phyloP scores from a whole-genome alignment of 2,113 vertebrate species.

The Propithecus coquereli region DNA sequence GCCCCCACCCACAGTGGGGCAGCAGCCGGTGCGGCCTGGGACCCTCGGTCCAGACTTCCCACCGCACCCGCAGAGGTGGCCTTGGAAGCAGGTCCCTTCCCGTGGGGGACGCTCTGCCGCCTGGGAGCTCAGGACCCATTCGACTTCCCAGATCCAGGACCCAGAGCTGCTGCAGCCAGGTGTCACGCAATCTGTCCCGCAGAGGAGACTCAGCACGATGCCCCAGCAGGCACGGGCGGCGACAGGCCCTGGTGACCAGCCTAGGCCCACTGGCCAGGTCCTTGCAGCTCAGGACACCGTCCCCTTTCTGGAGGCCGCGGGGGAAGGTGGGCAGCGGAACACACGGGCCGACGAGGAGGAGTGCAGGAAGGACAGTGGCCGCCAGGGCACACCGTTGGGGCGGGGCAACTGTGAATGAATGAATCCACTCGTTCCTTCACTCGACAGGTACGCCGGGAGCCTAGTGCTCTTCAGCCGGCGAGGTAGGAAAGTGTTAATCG shows the following conservation, averaged over 20 bases:
- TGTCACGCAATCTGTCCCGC: background rate
- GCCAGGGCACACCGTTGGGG: too few species aligned
- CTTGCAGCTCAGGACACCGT: rapidly evolving
- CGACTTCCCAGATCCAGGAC: background rate
- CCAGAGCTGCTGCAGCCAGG: too few species aligned
- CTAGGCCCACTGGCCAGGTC: rapidly evolving
- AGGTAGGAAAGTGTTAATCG: background rate
- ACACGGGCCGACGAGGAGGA: rapidly evolving
- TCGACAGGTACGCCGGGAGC: background rate
- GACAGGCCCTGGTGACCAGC: too few species aligned
- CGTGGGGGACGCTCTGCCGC: background rate
- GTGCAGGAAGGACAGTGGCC: rapidly evolving
- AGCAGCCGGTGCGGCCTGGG: too few species aligned
- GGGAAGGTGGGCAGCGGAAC: too few species aligned
- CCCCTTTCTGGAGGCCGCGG: rapidly evolving
- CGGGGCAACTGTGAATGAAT: rapidly evolving
- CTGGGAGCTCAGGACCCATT: rapidly evolving
- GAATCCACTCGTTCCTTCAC: background rate
- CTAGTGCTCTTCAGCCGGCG: rapidly evolving
- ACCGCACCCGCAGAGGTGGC: too few species aligned
- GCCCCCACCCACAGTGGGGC: too few species aligned
- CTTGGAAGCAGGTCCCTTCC: too few species aligned
- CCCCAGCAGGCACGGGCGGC: rapidly evolving
- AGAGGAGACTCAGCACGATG: rapidly evolving
- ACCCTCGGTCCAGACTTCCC: background rate